A percentile compares a stretch with the other conserved stretches of the same genome.
These are phyloP conservation scores for Rhinichthys osculus DNA, from an alignment of 2,797 vertebrate genomes.

Conservation along the genomic window DNA sequence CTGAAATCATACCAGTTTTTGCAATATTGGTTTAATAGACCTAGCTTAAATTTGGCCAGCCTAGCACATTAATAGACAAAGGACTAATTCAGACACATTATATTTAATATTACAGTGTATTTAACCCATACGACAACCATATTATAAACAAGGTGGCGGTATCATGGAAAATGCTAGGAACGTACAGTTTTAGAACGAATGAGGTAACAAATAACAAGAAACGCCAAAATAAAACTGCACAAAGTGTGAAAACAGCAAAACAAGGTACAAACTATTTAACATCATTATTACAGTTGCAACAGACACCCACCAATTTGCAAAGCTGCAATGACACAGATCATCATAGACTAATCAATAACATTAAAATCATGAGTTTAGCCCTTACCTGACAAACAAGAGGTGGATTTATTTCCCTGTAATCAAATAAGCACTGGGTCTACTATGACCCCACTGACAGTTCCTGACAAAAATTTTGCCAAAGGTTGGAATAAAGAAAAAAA, in stretches of 20 bases:
- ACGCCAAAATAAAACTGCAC: neutral
- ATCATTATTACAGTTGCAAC: neutral
- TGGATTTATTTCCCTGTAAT: slow-evolving; percentile 48
- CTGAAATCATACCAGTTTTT: neutral
- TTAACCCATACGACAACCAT: neutral
- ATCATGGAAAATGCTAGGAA: neutral
- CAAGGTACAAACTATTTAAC: neutral
- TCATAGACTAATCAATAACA: slow-evolving; percentile 22
- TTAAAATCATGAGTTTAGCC: slow-evolving; percentile 3
- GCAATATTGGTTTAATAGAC: neutral
- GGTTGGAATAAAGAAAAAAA: slow-evolving; percentile 46
- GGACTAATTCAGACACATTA: neutral
- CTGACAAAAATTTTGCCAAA: slow-evolving; percentile 46
- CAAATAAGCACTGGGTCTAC: slow-evolving; percentile 31
- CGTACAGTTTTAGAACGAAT: neutral
- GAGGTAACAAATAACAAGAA: neutral
- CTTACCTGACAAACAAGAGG: slow-evolving; percentile 24
- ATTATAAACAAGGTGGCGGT: neutral
- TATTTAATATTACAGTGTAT: neutral
- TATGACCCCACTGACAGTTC: slow-evolving; percentile 45
- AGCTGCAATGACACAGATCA: slow-evolving; percentile 16
- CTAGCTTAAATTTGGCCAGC: neutral
- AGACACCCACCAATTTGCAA: neutral
- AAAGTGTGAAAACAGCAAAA: neutral
- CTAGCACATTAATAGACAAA: no score